Evolutionary conservation across 1,140 invertebrate genomes (phyloP).

Genomic region (Arion vulgaris): DNA sequence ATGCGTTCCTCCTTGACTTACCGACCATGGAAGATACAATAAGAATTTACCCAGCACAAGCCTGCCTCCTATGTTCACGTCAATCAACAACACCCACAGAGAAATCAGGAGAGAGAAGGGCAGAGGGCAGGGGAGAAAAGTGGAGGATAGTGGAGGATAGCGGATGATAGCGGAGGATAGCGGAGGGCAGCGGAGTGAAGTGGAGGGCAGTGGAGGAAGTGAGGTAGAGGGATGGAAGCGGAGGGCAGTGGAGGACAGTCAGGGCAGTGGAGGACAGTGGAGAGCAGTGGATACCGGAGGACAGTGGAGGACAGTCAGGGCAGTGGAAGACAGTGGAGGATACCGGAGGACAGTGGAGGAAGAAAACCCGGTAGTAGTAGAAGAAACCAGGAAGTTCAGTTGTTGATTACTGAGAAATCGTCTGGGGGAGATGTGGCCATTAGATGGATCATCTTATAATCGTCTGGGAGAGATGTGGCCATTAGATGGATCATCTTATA

Average conservation of each 20-base stretch:
- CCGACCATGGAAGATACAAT: no score
- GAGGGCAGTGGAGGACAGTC: background rate
- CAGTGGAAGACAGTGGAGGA: background rate
- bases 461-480: no score
- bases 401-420: no score
- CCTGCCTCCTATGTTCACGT: no score
- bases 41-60: no score
- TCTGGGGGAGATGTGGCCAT: no score
- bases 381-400: no score
- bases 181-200: background rate
- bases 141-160: no score
- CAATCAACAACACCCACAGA: background rate
- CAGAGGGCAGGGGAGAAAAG: background rate
- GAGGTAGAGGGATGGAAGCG: background rate
- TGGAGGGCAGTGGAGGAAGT: background rate
- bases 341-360: background rate
- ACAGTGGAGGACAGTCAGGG: background rate
- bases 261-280: background rate
- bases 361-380: no score
- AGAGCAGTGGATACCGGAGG: background rate
- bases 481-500: no score
- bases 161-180: background rate
- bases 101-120: background rate
- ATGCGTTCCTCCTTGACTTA: no score
- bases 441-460: no score